Conservation (phyloP, 1,140 invertebrate genomes). For the Brachionus paranguensis region DNA sequence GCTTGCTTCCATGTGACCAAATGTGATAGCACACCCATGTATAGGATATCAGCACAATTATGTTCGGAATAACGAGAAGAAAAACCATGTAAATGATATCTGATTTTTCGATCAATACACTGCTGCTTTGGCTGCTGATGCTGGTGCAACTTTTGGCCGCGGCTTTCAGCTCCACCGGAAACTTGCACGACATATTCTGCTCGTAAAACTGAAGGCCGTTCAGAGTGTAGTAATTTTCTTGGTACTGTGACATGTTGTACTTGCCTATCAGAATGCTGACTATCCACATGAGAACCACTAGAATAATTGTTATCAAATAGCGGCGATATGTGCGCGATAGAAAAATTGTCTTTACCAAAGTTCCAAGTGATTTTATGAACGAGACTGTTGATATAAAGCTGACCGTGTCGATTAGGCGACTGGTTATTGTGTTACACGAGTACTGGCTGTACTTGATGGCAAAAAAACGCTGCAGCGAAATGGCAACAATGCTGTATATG, state of each 20-base stretch:
- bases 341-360: conserved; percentile 1
- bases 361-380: conserved; percentile 14
- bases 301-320: background rate
- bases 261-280: background rate
- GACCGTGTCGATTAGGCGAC: background rate
- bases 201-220: background rate
- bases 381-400: conserved; percentile 15
- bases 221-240: background rate
- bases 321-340: conserved; percentile 8
- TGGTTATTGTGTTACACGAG: background rate
- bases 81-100: conserved; percentile 29
- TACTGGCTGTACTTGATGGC: conserved; percentile 28
- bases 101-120: background rate
- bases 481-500: conserved; percentile 33
- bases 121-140: background rate
- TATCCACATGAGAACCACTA: background rate
- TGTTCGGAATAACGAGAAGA: conserved; percentile 16
- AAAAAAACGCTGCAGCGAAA: conserved; percentile 22
- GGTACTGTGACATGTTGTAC: conserved; percentile 23
- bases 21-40: conserved; percentile 31
- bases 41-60: conserved; percentile 17
- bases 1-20: conserved; percentile 8
- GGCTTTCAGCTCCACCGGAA: background rate
- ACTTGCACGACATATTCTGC: conserved; percentile 22
- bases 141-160: background rate